Percentiles rank a stretch among this genome's conserved stretches.
Conservation (phyloP, 2,888 invertebrate genomes). For the Cantharis nigra region DNA sequence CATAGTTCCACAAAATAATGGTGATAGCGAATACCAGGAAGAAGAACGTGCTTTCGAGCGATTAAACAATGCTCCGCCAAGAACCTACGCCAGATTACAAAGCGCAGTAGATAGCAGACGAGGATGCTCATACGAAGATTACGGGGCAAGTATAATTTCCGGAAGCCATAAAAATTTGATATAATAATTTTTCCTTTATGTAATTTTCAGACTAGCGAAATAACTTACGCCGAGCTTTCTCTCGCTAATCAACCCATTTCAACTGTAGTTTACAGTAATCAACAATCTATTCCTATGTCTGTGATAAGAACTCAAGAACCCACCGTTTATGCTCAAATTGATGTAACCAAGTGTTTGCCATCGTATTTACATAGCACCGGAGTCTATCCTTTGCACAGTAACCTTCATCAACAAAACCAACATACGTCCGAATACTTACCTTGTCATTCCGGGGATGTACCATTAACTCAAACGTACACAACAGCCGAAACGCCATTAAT, state of each 20-base stretch:
- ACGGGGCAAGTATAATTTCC: slow-evolving; percentile 28
- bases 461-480: slow-evolving; percentile 46
- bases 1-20: slow-evolving; percentile 62
- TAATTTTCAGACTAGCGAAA: slow-evolving; percentile 56
- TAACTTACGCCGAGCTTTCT: slow-evolving; percentile 63
- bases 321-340: slow-evolving; percentile 62
- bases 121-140: slow-evolving; percentile 51
- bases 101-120: slow-evolving; percentile 50
- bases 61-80: slow-evolving; percentile 56
- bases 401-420: slow-evolving; percentile 46
- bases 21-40: slow-evolving; percentile 60
- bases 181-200: slow-evolving; percentile 1
- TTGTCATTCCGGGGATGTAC: slow-evolving; percentile 46
- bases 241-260: slow-evolving; percentile 52
- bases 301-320: slow-evolving; percentile 57
- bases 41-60: slow-evolving; percentile 61
- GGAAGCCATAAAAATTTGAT: background rate
- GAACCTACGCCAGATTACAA: slow-evolving; percentile 53
- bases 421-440: slow-evolving; percentile 52
- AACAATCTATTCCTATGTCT: slow-evolving; percentile 54
- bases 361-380: slow-evolving; percentile 47
- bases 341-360: slow-evolving; percentile 52
- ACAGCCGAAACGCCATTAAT: slow-evolving; percentile 53
- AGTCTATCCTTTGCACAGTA: slow-evolving; percentile 52
- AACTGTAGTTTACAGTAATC: slow-evolving; percentile 53